Evolutionary conservation across 1,140 invertebrate genomes (phyloP), one percentile per base, ranked within the genome.

Genomic region (Lordiphosa collinella): DNA sequence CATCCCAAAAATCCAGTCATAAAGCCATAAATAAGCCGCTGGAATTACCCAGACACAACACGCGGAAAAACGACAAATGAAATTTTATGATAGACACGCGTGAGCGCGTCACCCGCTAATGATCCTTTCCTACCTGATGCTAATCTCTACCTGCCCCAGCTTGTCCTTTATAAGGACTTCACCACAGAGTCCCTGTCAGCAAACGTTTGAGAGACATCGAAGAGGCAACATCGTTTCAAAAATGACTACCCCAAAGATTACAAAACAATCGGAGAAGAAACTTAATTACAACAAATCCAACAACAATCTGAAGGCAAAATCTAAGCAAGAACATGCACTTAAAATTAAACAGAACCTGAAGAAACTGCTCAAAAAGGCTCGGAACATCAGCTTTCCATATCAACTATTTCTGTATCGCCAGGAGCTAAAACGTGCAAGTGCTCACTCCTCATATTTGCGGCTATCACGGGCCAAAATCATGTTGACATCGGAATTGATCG

Each of bases 11-110:
- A 41, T 41, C 41, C 37, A 14, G 78, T 68, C 71, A 72, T 84
- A 82, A 82, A 84, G 57, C 78, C 78, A 82, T 82, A 82, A 80
- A 82, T 34, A 54, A 37, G 38, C 25, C 34, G 46, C 13, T 18
- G 71, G 71, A 76, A 82, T 54, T 55, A 48, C 67, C 78, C 62
- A 34, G 34, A 58, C 22, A 9, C 11, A 8, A n/a, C 40, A 10
- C 40, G 18, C 18, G 18, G 29, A 40, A n/a, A n/a, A n/a, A n/a
- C n/a, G n/a, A n/a, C n/a, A n/a, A n/a, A n/a, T n/a, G n/a, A n/a
- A 7, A 34, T 14, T 70, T 75, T 79, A 79, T 49, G 76, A 56
- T 35, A 7, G 32, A 40, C 59, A 62, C 54, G 49, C 76, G 70
- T 43, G 35, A 29, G 32, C 51, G 41, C 37, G 34, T 36, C 48